Conservation (phyloP, 2,113 vertebrate species). For the Coracopsis vasa region DNA sequence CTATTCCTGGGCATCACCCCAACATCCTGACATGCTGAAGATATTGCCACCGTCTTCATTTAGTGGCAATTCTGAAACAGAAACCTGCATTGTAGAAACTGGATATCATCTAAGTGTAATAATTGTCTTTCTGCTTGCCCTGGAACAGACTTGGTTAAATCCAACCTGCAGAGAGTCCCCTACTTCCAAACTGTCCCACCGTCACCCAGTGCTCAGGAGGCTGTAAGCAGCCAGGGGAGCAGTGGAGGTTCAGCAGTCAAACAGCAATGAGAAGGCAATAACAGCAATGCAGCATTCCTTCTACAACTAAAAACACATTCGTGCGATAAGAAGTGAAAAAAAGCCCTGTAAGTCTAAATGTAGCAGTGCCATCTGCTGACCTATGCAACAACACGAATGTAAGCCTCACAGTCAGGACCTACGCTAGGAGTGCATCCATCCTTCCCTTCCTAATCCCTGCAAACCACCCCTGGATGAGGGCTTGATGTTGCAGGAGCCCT, state of each 20-base stretch:
- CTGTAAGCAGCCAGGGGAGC: background rate
- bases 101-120: background rate
- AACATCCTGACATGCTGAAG: background rate
- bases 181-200: background rate
- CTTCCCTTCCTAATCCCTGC: background rate
- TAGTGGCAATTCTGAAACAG: background rate
- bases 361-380: conserved; percentile 69
- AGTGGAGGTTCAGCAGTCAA: background rate
- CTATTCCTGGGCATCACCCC: background rate
- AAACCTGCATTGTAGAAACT: background rate
- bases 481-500: background rate
- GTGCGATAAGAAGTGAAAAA: background rate
- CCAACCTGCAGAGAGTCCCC: background rate
- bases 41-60: background rate
- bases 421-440: background rate
- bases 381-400: conserved; percentile 20
- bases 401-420: background rate
- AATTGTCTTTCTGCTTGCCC: background rate
- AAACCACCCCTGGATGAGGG: background rate
- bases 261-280: background rate
- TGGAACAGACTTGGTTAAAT: background rate
- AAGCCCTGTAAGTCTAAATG: conserved; percentile 37
- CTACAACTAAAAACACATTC: background rate
- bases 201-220: background rate
- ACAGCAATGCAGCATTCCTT: conserved; percentile 47